Conservation (phyloP, 2,888 invertebrate genomes). For the Dasypolia templi region DNA sequence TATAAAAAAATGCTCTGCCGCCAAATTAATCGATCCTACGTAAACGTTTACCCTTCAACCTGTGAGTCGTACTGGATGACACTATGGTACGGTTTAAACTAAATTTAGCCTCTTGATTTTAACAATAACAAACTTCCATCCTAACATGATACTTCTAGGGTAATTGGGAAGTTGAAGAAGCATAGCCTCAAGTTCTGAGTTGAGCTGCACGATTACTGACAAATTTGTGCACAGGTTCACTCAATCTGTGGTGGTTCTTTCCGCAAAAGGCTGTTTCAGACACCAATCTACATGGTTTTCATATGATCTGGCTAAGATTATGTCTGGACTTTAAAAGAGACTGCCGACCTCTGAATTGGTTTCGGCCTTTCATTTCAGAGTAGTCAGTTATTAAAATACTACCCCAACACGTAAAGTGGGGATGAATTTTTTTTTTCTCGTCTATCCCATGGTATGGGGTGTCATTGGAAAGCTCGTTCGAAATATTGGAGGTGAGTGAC, state of each 20-base stretch:
- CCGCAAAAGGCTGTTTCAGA: not conserved
- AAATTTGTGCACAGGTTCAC: not conserved
- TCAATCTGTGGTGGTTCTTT: not conserved
- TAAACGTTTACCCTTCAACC: not conserved
- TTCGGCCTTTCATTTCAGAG: not conserved
- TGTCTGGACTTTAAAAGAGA: not conserved
- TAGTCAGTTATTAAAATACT: not conserved
- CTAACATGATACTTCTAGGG: not conserved
- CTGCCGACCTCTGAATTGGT: not conserved
- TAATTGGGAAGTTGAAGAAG: not conserved
- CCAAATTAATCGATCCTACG: not conserved
- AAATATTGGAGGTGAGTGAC: too few relatives aligned
- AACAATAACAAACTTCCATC: not conserved
- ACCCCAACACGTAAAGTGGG: not conserved
- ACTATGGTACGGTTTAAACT: not conserved
- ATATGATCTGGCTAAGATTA: not conserved
- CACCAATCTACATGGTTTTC: not conserved
- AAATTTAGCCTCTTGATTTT: not conserved
- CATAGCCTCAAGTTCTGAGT: not conserved
- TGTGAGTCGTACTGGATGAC: conserved; percentile 2
- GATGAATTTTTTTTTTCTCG: too few relatives aligned
- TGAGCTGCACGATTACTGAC: not conserved
- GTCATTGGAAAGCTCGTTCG: too few relatives aligned
- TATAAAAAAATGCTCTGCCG: conserved; percentile 21
- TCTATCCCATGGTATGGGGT: too few relatives aligned